Evolutionary conservation across 2,113 vertebrate genomes (phyloP).

Genomic region (Collichthys lucidus): DNA sequence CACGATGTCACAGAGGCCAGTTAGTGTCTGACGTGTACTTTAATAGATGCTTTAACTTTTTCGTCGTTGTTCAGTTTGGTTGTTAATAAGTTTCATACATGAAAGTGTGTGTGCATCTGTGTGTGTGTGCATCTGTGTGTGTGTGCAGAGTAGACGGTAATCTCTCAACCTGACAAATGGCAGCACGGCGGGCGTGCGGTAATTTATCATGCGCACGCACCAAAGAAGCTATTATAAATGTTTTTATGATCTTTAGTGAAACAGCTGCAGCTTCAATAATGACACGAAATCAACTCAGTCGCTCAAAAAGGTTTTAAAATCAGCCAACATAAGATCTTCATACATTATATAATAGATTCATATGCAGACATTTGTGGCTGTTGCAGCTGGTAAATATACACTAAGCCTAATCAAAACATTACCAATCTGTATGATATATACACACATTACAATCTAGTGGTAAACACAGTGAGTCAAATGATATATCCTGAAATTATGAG

Average conservation of each 20-base stretch:
- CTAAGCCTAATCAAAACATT: too few species aligned
- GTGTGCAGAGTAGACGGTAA: background rate
- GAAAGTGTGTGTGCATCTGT: background rate
- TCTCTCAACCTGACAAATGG: background rate
- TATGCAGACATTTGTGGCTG: background rate
- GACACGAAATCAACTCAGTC: constrained; percentile 25
- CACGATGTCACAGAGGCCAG: too few species aligned
- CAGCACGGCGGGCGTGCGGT: background rate
- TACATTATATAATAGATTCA: too few species aligned
- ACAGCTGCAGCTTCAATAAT: constrained; percentile 26
- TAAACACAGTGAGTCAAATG: background rate
- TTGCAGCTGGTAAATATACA: background rate
- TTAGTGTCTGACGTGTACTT: background rate
- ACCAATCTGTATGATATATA: too few species aligned
- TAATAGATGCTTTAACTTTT: background rate
- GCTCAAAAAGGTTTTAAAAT: background rate
- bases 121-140: background rate
- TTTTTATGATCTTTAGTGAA: constrained; percentile 14
- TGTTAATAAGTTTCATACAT: background rate
- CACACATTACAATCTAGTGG: too few species aligned
- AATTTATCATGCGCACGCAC: background rate
- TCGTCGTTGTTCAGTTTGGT: background rate
- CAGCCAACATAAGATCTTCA: background rate
- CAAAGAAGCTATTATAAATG: constrained; percentile 12
- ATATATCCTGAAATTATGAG: background rate